Percentiles rank a stretch among this genome's conserved stretches.
Conservation (phyloP, 2,797 vertebrate genomes). For the Gastrophryne carolinensis region DNA sequence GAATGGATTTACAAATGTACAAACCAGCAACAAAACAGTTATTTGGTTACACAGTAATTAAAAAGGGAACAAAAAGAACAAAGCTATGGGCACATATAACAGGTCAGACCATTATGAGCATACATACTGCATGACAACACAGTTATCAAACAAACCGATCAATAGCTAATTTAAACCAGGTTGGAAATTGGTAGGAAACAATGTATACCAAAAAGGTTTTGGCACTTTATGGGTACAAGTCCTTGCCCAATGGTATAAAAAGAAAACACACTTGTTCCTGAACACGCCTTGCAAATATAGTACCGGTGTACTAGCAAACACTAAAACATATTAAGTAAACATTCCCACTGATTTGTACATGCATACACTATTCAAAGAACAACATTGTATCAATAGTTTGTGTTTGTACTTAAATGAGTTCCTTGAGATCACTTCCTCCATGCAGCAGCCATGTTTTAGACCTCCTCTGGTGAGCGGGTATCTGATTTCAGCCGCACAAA, state of each 20-base stretch:
- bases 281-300: conserved; percentile 85
- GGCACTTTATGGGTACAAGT: conserved; percentile 97
- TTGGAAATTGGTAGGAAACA: conserved; percentile 53
- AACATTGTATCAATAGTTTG: conserved; percentile 65
- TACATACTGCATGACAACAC: conserved; percentile 45
- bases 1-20: conserved; percentile 90
- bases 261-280: conserved; percentile 73
- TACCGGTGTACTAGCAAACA: conserved; percentile 92
- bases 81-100: neutral
- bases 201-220: conserved; percentile 84
- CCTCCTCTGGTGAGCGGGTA: conserved; percentile 85
- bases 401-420: conserved; percentile 51
- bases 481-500: conserved; percentile 97
- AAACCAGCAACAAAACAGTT: conserved; percentile 89
- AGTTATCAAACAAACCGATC: conserved; percentile 52
- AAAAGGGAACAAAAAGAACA: conserved; percentile 7
- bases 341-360: conserved; percentile 95
- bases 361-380: conserved; percentile 89
- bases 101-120: conserved; percentile 24
- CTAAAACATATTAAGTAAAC: conserved; percentile 86
- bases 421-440: conserved; percentile 51
- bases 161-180: conserved; percentile 52
- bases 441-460: conserved; percentile 61
- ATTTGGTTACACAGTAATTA: conserved; percentile 74
- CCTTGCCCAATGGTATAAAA: conserved; percentile 88